Base-by-base conservation (phyloP, 2,888 invertebrate species). In the Calameuta filiformis region DNA sequence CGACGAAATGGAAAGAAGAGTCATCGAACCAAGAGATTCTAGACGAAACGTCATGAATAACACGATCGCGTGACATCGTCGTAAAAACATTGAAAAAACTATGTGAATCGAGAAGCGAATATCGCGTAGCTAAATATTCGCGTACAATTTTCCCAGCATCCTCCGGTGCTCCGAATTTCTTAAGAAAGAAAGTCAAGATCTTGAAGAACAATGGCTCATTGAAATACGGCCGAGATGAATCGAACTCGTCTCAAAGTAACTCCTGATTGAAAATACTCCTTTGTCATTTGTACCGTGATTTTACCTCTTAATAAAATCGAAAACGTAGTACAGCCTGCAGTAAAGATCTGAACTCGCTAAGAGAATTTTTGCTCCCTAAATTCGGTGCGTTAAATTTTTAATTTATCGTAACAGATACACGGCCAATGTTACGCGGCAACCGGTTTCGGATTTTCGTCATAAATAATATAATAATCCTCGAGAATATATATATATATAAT, bases 221-320 rank as follows among this genome's bases (percentile, higher is more conserved):
- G 56, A 56, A 9, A 56, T 56, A 15, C 9, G 9, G 9, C 56
- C 56, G 23, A 56, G 23, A 0, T 23, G 9, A 56, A 56, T 56
- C 2, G 56, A 6, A 23, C 78, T 80, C 73, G 77, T 79, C 75
- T 56, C 79, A 68, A 79, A 81, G 79, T 81, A 80, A 77, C 73
- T 76, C 76, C 73, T 35, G 3, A 68, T 23, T 75, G 68, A 83
- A 73, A 79, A 75, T 79, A 76, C 79, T 68, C 79, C 75, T 76
- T 83, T 68, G 3, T 30, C 30, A 34, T 30, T 71, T 76, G 68
- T 68, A 31, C 15, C 35, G n/a, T 76, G 30, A 81, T 79, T 78
- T 83, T 75, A 68, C 34, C 73, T 68, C 68, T 77, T 76, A 83
- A 82, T 81, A 77, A 83, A 83, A 75, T 75, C 75, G 37, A 40